Base-by-base conservation (phyloP, 1,140 invertebrate genomes). In the Leptinotarsa lineolata region DNA sequence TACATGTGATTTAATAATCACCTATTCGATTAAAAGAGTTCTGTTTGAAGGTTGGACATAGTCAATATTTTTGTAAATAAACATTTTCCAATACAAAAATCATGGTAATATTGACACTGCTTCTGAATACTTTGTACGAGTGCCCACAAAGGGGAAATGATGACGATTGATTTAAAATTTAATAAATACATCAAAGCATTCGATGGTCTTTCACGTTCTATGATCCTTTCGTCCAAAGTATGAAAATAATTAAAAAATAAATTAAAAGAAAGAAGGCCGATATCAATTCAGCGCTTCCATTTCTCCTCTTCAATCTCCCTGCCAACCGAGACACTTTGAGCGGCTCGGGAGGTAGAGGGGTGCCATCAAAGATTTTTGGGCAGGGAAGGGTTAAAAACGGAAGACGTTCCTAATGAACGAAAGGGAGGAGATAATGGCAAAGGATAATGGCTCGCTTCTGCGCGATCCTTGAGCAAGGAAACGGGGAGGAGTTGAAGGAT, bases 401-500 rank as follows among this genome's bases (percentile, higher is more conserved):
- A 74, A 73, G 74, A 74, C 76, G 70, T 73, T 73, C 64, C 74
- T 76, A 75, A 78, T 78, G 72, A 78, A 76, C 66, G 70, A 67
- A 73, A 70, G 72, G 70, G 70, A 74, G 76, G 74, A 76, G 74
- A 76, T 78, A 78, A 78, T 78, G 73, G 74, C 61, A 70, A 73
- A 76, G 70, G 69, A 76, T 78, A 76, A 76, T 78, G 74, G 77
- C 72, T 74, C 69, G 72, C 69, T 72, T 70, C 65, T 75, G 72
- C 76, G 76, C 72, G 46, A 71, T 46, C 65, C 48, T 70, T 22
- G 21, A 30, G 45, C 66, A 63, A 63, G 58, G 45, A 48, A 21
- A 74, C 63, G 30, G 72, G 76, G 76, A 76, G 76, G 76, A 76
- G 76, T 74, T 70, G 64, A 22, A 67, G 68, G 72, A 70, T 59